A percentile compares a stretch with the other conserved stretches of the same genome.
Evolutionary conservation across 2,113 vertebrate species (phyloP).

Genomic region (Panthera uncia): DNA sequence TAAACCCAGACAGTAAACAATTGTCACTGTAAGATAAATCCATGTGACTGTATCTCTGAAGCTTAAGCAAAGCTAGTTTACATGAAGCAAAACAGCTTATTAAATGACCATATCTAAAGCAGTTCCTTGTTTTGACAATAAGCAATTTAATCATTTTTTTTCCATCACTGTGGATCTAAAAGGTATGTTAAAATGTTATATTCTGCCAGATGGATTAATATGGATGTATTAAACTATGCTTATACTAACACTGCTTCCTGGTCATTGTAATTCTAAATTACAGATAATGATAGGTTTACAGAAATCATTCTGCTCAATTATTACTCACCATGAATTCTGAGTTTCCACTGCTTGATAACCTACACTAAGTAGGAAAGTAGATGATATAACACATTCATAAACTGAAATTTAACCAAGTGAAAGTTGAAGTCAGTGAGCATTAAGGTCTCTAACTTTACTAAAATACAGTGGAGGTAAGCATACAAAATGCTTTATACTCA

Average conservation of each 20-base stretch:
- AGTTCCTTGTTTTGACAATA: conserved; percentile 68
- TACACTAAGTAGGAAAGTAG: conserved; percentile 47
- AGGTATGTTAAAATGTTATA: conserved; percentile 75
- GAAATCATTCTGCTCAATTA: conserved; percentile 47
- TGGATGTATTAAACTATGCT: conserved; percentile 51
- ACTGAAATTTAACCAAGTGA: conserved; percentile 50
- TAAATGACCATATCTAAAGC: conserved; percentile 69
- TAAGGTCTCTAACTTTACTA: conserved; percentile 55
- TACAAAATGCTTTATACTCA: conserved; percentile 21
- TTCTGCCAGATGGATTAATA: conserved; percentile 60
- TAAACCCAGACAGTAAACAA: conserved; percentile 76
- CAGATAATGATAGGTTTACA: conserved; percentile 67
- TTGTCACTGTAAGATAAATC: conserved; percentile 67
- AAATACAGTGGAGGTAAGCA: conserved; percentile 31
- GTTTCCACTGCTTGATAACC: conserved; percentile 59
- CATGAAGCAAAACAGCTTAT: conserved; percentile 60
- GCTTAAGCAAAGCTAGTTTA: conserved; percentile 76
- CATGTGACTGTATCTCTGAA: conserved; percentile 46
- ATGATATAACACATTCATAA: conserved; percentile 56
- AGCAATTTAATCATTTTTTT: conserved; percentile 69
- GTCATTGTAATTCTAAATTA: conserved; percentile 73
- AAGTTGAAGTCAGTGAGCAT: conserved; percentile 45
- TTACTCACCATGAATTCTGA: conserved; percentile 36
- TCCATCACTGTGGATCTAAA: conserved; percentile 63
- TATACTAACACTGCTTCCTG: conserved; percentile 69